Evolutionary conservation across 2,888 invertebrate genomes (phyloP).

Genomic region (Heteropelma amictum): DNA sequence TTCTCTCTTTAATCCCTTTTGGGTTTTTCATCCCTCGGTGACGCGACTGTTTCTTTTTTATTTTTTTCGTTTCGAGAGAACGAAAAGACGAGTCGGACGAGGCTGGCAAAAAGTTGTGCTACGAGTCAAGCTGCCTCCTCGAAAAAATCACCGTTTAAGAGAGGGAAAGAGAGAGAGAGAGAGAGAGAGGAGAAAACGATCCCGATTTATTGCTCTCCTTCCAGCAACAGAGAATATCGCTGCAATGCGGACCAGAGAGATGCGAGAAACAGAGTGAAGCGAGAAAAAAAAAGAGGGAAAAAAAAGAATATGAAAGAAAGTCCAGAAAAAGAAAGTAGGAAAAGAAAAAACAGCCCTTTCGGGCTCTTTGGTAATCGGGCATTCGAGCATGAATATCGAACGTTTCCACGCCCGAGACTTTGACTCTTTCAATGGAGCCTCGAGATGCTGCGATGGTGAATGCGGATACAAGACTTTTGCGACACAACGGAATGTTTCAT

Average conservation of each 20-base stretch:
- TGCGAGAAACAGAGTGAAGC: not conserved
- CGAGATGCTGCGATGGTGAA: not conserved
- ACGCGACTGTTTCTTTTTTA: slow-evolving; percentile 7
- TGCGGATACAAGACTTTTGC: not conserved
- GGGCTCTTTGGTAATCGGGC: slow-evolving; percentile 44
- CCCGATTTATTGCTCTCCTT: slow-evolving; percentile 46
- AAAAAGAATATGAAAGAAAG: slow-evolving; percentile 19
- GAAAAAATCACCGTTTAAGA: slow-evolving; percentile 6
- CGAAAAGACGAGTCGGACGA: not conserved
- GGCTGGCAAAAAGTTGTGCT: slow-evolving; percentile 1
- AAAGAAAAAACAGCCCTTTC: slow-evolving; percentile 16
- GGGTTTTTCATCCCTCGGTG: slow-evolving; percentile 14
- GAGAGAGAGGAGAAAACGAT: slow-evolving; percentile 7
- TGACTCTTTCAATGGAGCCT: slow-evolving; percentile 17
- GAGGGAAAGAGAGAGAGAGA: not conserved
- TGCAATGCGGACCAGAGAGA: slow-evolving; percentile 34
- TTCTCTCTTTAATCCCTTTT: not conserved
- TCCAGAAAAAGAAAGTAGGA: slow-evolving; percentile 24
- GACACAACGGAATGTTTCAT: not conserved
- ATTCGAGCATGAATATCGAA: slow-evolving; percentile 53
- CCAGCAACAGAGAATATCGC: slow-evolving; percentile 32
- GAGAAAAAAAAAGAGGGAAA: not conserved
- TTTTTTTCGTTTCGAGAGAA: not conserved
- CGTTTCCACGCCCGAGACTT: slow-evolving; percentile 29
- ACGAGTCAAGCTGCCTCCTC: slow-evolving; percentile 5